Percentiles rank a stretch among this genome's conserved stretches.
Conservation (phyloP, 2,797 vertebrate genomes). For the Mus minutoides region DNA sequence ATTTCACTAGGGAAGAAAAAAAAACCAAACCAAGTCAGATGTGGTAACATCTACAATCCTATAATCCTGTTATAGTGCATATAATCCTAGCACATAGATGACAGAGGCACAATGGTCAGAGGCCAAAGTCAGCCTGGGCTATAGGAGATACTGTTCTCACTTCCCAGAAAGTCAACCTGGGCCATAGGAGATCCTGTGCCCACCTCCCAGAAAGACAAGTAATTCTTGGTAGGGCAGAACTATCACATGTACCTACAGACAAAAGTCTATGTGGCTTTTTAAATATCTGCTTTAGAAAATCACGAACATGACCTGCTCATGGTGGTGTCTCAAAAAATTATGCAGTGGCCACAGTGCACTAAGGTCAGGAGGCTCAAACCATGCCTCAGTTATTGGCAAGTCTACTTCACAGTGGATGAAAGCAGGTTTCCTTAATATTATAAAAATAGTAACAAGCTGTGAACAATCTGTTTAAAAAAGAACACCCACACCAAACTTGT, state of each 20-base stretch:
- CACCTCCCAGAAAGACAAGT: neutral
- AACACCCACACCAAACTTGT: neutral
- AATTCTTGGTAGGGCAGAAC: neutral
- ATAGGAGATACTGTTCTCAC: neutral
- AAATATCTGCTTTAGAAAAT: constrained; percentile 12
- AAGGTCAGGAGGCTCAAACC: neutral
- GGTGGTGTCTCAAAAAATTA: neutral
- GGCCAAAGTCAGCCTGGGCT: neutral
- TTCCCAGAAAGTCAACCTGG: neutral
- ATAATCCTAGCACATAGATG: neutral
- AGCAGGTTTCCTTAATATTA: neutral
- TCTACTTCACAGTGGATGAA: neutral
- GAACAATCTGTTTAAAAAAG: neutral
- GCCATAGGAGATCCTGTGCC: neutral
- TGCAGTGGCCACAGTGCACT: neutral
- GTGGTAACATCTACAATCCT: neutral
- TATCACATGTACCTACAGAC: neutral
- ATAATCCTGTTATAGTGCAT: neutral
- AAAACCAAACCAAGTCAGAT: neutral
- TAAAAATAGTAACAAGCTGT: neutral
- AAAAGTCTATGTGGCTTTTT: neutral
- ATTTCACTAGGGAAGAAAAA: neutral
- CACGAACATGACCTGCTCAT: neutral
- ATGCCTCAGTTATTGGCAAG: neutral
- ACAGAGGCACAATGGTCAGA: neutral